Percentiles rank a stretch among this genome's conserved stretches.
Evolutionary conservation across 2,797 vertebrate genomes (phyloP).

Genomic region (Petrocephalus sullivani): DNA sequence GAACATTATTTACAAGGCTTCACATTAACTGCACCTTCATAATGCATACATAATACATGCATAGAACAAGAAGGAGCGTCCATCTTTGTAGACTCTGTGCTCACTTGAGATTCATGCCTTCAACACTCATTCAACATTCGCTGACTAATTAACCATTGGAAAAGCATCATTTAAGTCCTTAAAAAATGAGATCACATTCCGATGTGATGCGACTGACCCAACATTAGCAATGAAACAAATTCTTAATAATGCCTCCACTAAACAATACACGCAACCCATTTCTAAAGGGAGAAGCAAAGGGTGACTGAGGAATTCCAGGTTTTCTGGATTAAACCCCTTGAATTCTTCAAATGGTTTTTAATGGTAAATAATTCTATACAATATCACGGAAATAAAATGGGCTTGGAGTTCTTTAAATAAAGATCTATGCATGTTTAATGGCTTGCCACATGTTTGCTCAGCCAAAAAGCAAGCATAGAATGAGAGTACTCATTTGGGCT

Average conservation of each 20-base stretch:
- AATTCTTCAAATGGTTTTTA: not conserved
- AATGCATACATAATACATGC: not conserved
- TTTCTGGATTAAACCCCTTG: not conserved
- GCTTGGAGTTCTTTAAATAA: not conserved
- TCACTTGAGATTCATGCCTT: not conserved
- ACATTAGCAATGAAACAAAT: not conserved
- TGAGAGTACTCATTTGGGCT: constrained; percentile 5
- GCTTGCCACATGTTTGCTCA: not conserved
- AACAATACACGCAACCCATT: not conserved
- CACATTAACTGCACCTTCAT: not conserved
- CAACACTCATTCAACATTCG: not conserved
- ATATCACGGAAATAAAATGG: not conserved
- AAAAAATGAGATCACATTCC: not conserved
- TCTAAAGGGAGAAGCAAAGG: not conserved
- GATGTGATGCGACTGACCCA: not conserved
- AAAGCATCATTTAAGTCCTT: not conserved
- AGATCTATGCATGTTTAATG: not conserved
- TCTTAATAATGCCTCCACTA: not conserved
- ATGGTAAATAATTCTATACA: not conserved
- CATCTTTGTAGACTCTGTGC: not conserved
- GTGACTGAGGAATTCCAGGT: not conserved
- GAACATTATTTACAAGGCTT: not conserved
- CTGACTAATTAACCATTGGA: not conserved
- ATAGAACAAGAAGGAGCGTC: not conserved
- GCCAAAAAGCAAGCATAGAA: not conserved